A percentile compares a stretch with the other conserved stretches of the same genome.
These are phyloP conservation scores for Micoletzkya japonica DNA, from an alignment of 2,888 invertebrate species.

Conservation along the genomic window DNA sequence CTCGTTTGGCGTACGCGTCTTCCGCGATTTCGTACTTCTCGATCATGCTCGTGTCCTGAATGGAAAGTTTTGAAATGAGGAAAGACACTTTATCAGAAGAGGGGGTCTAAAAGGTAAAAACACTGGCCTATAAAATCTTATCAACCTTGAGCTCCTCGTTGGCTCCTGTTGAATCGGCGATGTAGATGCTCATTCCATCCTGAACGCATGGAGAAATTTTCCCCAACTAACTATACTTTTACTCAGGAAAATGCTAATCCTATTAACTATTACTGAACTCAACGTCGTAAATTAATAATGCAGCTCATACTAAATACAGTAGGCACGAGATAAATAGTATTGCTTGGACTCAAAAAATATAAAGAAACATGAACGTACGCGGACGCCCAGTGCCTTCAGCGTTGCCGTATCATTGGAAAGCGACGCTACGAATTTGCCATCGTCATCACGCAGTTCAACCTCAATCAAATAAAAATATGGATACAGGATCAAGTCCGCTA, in stretches of 20 bases:
- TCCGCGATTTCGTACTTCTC: conserved; percentile 53
- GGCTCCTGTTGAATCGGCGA: conserved; percentile 42
- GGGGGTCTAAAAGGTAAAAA: too few species aligned
- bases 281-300: too few species aligned
- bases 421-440: conserved; percentile 40
- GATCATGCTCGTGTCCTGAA: conserved; percentile 44
- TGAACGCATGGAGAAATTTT: too few species aligned
- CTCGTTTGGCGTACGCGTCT: conserved; percentile 39
- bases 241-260: too few species aligned
- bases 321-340: too few species aligned
- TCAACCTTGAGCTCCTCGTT: conserved; percentile 41
- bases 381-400: conserved; percentile 43
- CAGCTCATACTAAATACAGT: too few species aligned
- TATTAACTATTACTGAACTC: too few species aligned
- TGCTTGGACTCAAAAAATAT: too few species aligned
- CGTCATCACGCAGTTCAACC: conserved; percentile 37
- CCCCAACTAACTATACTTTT: conserved; percentile 3
- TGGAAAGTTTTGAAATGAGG: too few species aligned
- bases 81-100: too few species aligned
- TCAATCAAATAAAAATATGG: conserved; percentile 3
- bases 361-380: conserved; percentile 32
- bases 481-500: not conserved
- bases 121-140: not conserved
- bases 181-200: conserved; percentile 39
- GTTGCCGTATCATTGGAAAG: conserved; percentile 38